phyloP scores from a whole-genome alignment of 2,797 vertebrate species.

The Argyrosomus regius region DNA sequence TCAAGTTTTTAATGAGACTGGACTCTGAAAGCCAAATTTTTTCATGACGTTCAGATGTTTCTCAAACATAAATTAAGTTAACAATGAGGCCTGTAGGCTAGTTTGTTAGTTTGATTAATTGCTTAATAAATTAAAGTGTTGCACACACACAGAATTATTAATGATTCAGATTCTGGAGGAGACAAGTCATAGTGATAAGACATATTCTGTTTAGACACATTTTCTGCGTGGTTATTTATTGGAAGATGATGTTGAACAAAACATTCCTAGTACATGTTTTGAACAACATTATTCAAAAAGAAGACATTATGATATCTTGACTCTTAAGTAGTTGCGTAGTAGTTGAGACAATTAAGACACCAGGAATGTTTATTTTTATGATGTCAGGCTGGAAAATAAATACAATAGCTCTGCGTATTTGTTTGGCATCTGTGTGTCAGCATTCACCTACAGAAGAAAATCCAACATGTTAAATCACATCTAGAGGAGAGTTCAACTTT shows the following conservation, averaged over 20 bases:
- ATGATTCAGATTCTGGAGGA: neutral
- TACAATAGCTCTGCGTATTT: neutral
- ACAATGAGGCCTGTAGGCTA: neutral
- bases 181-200: neutral
- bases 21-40: neutral
- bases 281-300: neutral
- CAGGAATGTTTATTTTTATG: constrained; percentile 56
- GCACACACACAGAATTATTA: too few species aligned
- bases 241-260: neutral
- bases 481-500: neutral
- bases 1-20: neutral
- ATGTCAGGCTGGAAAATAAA: constrained; percentile 43
- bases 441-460: constrained; percentile 60
- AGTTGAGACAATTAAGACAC: neutral
- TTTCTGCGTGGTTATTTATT: neutral
- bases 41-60: neutral
- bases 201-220: neutral
- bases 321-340: too few species aligned
- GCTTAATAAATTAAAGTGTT: too few species aligned
- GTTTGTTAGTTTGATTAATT: too few species aligned
- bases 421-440: neutral
- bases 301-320: neutral
- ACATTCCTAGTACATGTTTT: too few species aligned
- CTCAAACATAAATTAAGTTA: neutral
- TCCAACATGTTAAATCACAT: neutral